Percentiles rank a stretch among this genome's conserved stretches.
phyloP scores from a whole-genome alignment of 2,888 invertebrate species.

The Oscheius sp. region DNA sequence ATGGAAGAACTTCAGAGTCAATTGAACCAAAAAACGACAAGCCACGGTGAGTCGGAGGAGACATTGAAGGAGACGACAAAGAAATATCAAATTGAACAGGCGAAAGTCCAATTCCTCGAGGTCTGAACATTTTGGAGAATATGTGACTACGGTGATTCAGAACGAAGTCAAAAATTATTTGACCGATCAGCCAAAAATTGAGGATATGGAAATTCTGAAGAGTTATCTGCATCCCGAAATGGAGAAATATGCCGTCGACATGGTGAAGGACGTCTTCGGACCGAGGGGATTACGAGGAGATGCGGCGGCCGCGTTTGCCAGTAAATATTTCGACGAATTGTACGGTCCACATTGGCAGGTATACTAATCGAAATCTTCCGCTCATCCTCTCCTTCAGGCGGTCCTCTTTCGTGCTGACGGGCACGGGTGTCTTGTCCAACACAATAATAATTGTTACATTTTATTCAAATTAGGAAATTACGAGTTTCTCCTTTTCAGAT shows the following conservation, averaged over 20 bases:
- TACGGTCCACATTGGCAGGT: constrained; percentile 36
- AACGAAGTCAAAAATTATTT: constrained; percentile 13
- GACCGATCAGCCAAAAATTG: constrained; percentile 10
- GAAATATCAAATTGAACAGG: constrained; percentile 3
- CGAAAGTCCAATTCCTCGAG: constrained; percentile 16
- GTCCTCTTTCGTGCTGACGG: constrained; percentile 22
- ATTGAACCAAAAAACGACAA: neutral
- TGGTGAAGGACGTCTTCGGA: constrained; percentile 31
- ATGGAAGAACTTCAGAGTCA: neutral
- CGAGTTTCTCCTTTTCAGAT: constrained; percentile 29
- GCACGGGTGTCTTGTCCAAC: constrained; percentile 33
- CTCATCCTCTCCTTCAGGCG: constrained; percentile 17
- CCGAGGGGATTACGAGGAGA: constrained; percentile 21
- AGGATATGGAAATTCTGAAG: constrained; percentile 18
- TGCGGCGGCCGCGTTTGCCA: constrained; percentile 17
- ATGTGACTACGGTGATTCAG: neutral
- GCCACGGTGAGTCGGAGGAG: neutral
- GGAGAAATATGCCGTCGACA: constrained; percentile 17
- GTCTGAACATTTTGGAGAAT: neutral
- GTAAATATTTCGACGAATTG: constrained; percentile 22
- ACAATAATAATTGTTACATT: constrained; percentile 37
- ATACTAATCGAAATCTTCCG: neutral
- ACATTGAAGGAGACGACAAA: neutral
- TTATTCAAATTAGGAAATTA: constrained; percentile 25
- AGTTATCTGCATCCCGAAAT: constrained; percentile 36